Base-by-base conservation (phyloP, 1,140 invertebrate genomes). In the Scylla paramamosain region DNA sequence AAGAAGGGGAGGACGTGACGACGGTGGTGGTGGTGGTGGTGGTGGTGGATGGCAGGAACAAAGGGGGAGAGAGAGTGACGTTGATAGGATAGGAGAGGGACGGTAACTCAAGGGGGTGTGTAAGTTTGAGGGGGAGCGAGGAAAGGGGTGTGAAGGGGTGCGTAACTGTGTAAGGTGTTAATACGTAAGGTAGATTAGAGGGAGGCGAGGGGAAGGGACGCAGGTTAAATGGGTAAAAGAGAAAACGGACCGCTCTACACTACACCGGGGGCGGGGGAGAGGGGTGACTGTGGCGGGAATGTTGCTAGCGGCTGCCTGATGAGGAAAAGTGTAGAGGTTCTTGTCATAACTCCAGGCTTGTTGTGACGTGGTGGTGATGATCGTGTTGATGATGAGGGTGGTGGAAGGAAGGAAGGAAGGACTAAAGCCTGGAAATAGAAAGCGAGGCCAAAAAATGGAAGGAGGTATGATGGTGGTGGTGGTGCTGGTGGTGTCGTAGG, bases 111-210 rank as follows among this genome's bases (percentile, higher is more conserved):
- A 39, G 39, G 39, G 39, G 39, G 39, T 39, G 39, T 39, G 39
- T 39, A 39, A 39, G 39, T 39, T 39, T 39, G 39, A 39, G 1
- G 39, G 39, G 39, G 39, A 39, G 39, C 39, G 39, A 77, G 67
- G 67, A 20, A 77, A n/a, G 67, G 67, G 67, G n/a, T 20, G 67
- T 0, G 25, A 77, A 77, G 67, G 67, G 67, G 16, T 77, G 67
- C 67, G 67, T n/a, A 25, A 77, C 67, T n/a, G 10, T 77, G 67
- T 77, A 77, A 77, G 67, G 67, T n/a, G 20, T n/a, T n/a, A 77
- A n/a, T 77, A 77, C n/a, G 67, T 77, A n/a, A 77, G 67, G 67
- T 77, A 77, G 67, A 77, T 77, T 77, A 77, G 67, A 77, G 67
- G 67, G 52, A 59, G 52, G 52, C 52, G 52, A 59, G 52, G 16